A percentile compares a stretch with the other conserved stretches of the same genome.
Evolutionary conservation across 2,797 vertebrate genomes (phyloP).

Genomic region (Apodemus agrarius): DNA sequence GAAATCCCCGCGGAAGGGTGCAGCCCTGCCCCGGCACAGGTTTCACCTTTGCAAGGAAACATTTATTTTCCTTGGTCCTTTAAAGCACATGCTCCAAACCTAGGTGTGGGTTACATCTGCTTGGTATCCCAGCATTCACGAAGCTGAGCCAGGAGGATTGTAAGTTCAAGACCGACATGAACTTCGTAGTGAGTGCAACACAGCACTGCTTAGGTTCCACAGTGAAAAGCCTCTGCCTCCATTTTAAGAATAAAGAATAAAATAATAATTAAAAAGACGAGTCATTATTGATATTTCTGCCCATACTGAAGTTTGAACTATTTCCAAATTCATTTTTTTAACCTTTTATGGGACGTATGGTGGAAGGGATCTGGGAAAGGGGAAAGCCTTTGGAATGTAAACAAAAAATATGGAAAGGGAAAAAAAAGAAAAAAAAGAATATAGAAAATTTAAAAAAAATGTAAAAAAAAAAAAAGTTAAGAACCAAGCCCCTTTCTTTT

Average conservation of each 20-base stretch:
- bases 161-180: background rate
- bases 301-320: background rate
- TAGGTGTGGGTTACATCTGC: background rate
- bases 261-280: background rate
- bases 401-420: too few species aligned
- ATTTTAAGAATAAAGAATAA: background rate
- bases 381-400: too few species aligned
- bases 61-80: background rate
- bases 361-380: too few species aligned
- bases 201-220: background rate
- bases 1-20: background rate
- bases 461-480: too few species aligned
- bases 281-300: background rate
- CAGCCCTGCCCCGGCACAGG: background rate
- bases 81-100: background rate
- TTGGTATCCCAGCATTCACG: background rate
- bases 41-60: background rate
- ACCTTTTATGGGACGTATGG: too few species aligned
- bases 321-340: slow-evolving; percentile 35
- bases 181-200: background rate
- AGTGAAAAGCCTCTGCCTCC: background rate
- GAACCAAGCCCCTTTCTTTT: background rate
- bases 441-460: too few species aligned
- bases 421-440: too few species aligned
- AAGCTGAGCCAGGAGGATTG: background rate